Evolutionary conservation across 2,113 vertebrate genomes (phyloP), one percentile per base, ranked within the genome.

Genomic region (Synchiropus splendidus): DNA sequence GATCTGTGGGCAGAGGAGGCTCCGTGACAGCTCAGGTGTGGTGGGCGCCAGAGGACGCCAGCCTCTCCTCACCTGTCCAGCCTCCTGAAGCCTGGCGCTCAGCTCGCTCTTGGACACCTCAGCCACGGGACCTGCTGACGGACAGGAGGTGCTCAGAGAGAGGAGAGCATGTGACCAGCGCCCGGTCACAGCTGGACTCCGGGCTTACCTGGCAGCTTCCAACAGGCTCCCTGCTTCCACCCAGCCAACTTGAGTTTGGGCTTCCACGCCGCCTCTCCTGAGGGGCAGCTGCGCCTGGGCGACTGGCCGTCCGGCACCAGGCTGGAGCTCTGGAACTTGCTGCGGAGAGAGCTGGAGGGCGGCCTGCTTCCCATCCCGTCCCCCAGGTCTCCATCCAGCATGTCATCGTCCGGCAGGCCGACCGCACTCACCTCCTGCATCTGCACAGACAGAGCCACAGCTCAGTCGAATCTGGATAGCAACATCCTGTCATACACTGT

Each of bases 1-100:
- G 58, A 90, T 84, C 93, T 97, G 41, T 18, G n/a, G 16, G 15
- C 16, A 41, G 15, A 21, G n/a, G 8, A 27, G 21, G n/a, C n/a
- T n/a, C n/a, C n/a, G n/a, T n/a, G n/a, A n/a, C n/a, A n/a, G n/a
- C n/a, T n/a, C n/a, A n/a, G n/a, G n/a, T n/a, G n/a, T n/a, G n/a
- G n/a, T n/a, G n/a, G n/a, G n/a, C n/a, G n/a, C n/a, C n/a, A n/a
- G n/a, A n/a, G n/a, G 21, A 27, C 4, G 21, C 21, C 21, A n/a
- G n/a, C 8, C 8, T 27, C 8, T 27, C 8, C 21, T 27, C 21
- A 27, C 21, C 21, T 27, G 4, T 27, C 21, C 21, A 5, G 21
- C 21, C 8, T 27, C 21, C 21, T 27, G 21, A 8, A 27, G 21
- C 8, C 21, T 27, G 4, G 21, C 8, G 8, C 8, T 27, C 21